phyloP scores from a whole-genome alignment of 2,797 vertebrate species.

The Dipus sagitta region DNA sequence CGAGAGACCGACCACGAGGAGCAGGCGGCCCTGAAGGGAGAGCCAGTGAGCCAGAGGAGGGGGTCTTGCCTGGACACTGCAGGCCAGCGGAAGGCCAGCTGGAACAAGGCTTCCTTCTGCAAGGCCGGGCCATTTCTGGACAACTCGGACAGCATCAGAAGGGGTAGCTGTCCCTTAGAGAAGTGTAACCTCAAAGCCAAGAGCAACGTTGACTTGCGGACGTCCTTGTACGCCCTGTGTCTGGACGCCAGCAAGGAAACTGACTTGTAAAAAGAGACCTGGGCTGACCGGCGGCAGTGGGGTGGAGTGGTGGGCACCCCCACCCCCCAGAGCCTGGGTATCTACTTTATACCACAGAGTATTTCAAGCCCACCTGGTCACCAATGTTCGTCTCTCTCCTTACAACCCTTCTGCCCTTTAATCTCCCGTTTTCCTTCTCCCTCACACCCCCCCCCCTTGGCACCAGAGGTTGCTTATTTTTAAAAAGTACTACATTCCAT shows the following conservation, averaged over 20 bases:
- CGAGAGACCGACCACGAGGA: slow-evolving; percentile 96
- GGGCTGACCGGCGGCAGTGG: not conserved
- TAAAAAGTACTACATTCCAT: slow-evolving; percentile 86
- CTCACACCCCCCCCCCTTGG: slow-evolving; percentile 82
- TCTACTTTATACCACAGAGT: slow-evolving; percentile 78
- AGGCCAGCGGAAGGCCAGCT: slow-evolving; percentile 89
- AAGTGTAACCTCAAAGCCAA: slow-evolving; percentile 94
- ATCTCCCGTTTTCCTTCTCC: not conserved
- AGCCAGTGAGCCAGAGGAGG: slow-evolving; percentile 86
- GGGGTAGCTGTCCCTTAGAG: slow-evolving; percentile 86
- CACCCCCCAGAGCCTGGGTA: not conserved
- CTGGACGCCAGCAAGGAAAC: slow-evolving; percentile 94
- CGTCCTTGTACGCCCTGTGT: slow-evolving; percentile 96
- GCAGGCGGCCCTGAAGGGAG: slow-evolving; percentile 93
- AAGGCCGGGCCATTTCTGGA: slow-evolving; percentile 91
- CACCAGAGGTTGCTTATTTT: slow-evolving; percentile 87
- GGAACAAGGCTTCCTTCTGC: slow-evolving; percentile 89
- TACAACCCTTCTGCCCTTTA: not conserved
- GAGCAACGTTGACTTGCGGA: slow-evolving; percentile 93
- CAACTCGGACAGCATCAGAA: slow-evolving; percentile 87
- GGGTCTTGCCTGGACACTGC: slow-evolving; percentile 75
- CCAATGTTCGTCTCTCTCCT: slow-evolving; percentile 35
- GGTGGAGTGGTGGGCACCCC: not conserved
- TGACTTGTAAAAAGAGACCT: slow-evolving; percentile 90
- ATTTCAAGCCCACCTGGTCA: slow-evolving; percentile 82